Evolutionary conservation across 2,888 invertebrate genomes (phyloP), one percentile per base, ranked within the genome.

Genomic region (Brachyopa scutellaris): DNA sequence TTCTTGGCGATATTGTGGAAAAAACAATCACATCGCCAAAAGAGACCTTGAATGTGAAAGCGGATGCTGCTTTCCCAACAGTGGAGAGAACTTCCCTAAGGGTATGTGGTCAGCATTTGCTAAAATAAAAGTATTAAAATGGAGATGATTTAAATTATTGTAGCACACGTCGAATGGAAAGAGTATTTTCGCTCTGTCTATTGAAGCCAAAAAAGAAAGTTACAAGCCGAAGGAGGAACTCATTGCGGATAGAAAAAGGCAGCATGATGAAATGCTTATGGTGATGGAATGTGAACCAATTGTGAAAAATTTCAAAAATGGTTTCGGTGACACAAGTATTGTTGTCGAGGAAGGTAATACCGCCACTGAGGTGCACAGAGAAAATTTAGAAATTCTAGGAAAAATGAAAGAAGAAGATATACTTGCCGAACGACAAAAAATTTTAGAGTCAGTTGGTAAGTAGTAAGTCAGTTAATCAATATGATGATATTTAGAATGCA

Each of bases 351-450:
- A 92, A 23, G 90, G 91, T 1, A 85, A 90, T 49, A 92, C 93
- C 61, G 92, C 92, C 0, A 87, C 87, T 40, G 91, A 92, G 85
- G 95, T 97, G 73, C 96, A 97, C 86, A 89, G 91, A 84, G 95
- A 96, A 89, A 98, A 97, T 90, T 47, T 95, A 0, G 90, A 92
- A 85, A 90, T 93, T 69, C 87, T 98, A 8, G 91, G 91, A 38
- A 89, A 92, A 87, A 95, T 97, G 95, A 92, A 93, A 1, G 91
- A 93, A 84, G 92, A 93, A 61, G 95, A 97, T 86, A 97, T 97
- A 85, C 86, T 95, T 11, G 92, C 92, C 61, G 97, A 97, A 88
- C 93, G 93, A 84, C 90, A 93, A 82, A 94, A 94, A 86, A 89
- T 98, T 17, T 86, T 96, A 7, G 88, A 92, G 17, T 87, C 90